Conservation (phyloP, 2,888 invertebrate genomes). For the Clostera curtula region DNA sequence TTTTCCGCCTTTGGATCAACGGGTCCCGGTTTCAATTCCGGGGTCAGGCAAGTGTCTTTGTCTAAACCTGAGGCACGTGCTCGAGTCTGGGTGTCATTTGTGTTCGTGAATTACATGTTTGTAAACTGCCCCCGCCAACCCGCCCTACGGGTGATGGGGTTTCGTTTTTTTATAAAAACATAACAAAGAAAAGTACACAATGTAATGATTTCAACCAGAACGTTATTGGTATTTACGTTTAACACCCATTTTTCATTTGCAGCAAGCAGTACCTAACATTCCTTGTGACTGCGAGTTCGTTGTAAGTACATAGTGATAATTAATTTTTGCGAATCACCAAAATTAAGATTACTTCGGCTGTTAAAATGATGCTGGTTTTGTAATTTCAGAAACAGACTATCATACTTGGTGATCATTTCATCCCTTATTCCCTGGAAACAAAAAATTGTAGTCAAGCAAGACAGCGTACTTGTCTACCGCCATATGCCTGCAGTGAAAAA, state of each 20-base stretch:
- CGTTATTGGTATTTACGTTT: neutral
- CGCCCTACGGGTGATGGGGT: too few relatives aligned
- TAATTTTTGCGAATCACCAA: neutral
- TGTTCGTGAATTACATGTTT: too few relatives aligned
- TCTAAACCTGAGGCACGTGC: too few relatives aligned
- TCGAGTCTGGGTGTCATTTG: too few relatives aligned
- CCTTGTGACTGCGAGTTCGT: slow-evolving; percentile 37
- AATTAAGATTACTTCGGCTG: too few relatives aligned
- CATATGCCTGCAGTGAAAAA: slow-evolving; percentile 42
- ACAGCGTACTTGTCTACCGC: slow-evolving; percentile 29
- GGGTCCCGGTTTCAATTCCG: too few relatives aligned
- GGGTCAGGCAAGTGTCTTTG: too few relatives aligned
- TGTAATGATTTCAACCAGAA: neutral
- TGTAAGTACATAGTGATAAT: slow-evolving; percentile 26
- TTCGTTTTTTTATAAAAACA: too few relatives aligned
- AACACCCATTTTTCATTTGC: slow-evolving; percentile 21
- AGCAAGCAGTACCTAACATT: slow-evolving; percentile 40
- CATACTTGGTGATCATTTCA: slow-evolving; percentile 35
- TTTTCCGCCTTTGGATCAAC: too few relatives aligned
- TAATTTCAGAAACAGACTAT: slow-evolving; percentile 32
- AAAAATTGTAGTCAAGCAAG: slow-evolving; percentile 33
- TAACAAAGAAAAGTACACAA: too few relatives aligned
- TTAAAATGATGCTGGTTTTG: too few relatives aligned
- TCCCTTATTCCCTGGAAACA: slow-evolving; percentile 39
- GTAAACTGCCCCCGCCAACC: too few relatives aligned